Base-by-base conservation (phyloP, 2,113 vertebrate species). In the Stomatorhinus ivindoensis region DNA sequence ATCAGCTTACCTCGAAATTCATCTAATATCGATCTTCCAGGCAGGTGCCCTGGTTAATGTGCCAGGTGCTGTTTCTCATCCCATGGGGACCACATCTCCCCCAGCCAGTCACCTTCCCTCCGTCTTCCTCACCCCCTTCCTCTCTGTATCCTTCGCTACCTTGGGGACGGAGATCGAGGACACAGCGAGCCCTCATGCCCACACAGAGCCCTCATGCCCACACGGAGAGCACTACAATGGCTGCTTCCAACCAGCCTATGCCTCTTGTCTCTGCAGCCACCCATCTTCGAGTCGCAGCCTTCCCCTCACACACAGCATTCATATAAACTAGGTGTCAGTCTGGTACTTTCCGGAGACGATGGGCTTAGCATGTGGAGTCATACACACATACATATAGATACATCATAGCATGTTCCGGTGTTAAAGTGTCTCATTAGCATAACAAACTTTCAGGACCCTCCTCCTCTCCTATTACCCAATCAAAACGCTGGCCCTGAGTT, bases 221-320 rank as follows among this genome's bases (percentile, higher is more conserved):
- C n/a, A 73, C 31, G 0, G 31, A 15, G 27, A 61, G 58, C 2
- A 0, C 55, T n/a, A 2, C 7, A 2, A 73, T 35, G 65, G 65
- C 10, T 35, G 65, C 11, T 9, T 65, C 61, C 61, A 1, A 24
- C n/a, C 61, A 27, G 61, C n/a, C 8, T 2, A 3, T 11, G n/a
- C 61, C 19, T 61, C 55, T n/a, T 9, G 55, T 58, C 55, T 58
- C 55, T 2, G 21, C 55, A 24, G 21, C 55, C 55, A 58, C 2
- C 24, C 6, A 0, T 21, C 1, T 58, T 9, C 6, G 0, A 9
- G 21, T 7, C 0, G 6, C 55, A 0, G 24, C 1, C 7, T n/a
- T 58, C 55, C 21, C 6, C 55, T 50, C 48, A 50, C 48, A 13
- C 48, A 3, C 48, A 15, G 48, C 48, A 50, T 50, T 8, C 55